Base-by-base conservation (phyloP, 2,113 vertebrate species). In the Vanacampus margaritifer region DNA sequence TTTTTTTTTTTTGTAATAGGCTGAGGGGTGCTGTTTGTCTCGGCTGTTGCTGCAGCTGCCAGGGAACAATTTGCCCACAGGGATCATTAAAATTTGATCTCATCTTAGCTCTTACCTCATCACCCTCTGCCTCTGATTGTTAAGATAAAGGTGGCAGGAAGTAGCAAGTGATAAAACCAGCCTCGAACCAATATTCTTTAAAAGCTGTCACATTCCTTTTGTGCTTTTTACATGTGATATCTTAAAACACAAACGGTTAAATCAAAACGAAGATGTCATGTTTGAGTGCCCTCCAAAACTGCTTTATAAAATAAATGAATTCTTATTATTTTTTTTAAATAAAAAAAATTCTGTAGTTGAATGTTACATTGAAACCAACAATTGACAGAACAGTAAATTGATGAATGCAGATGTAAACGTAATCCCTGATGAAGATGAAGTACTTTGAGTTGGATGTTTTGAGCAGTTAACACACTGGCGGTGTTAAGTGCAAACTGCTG, bases 31-130 rank as follows among this genome's bases (percentile, higher is more conserved):
- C 32, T 56, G 64, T n/a, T 37, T 77, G 39, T 16, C 60, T 60
- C 35, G 35, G 58, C 32, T 35, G 66, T 35, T 67, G 62, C 21
- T 74, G 57, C 71, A 62, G 41, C 73, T 72, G 51, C 53, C 51
- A 26, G 51, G 23, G 61, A 57, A 66, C 74, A 46, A 65, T 74
- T 76, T 82, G 71, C 78, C 82, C 79, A 75, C 61, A 78, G 79
- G 75, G 68, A 63, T 75, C 73, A 82, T 86, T 84, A 73, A 78
- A 78, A 74, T 80, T 82, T 80, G 73, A 86, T 86, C 74, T 72
- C 35, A 68, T 82, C 73, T 76, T 70, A 72, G 50, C 73, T 68
- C 75, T 76, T 72, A 74, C 43, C 73, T 68, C 68, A 45, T 83
- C 79, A 79, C 74, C 73, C 77, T 65, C 79, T 79, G 79, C 69